Conservation (phyloP, 2,113 vertebrate genomes). For the Crotalus tigris region DNA sequence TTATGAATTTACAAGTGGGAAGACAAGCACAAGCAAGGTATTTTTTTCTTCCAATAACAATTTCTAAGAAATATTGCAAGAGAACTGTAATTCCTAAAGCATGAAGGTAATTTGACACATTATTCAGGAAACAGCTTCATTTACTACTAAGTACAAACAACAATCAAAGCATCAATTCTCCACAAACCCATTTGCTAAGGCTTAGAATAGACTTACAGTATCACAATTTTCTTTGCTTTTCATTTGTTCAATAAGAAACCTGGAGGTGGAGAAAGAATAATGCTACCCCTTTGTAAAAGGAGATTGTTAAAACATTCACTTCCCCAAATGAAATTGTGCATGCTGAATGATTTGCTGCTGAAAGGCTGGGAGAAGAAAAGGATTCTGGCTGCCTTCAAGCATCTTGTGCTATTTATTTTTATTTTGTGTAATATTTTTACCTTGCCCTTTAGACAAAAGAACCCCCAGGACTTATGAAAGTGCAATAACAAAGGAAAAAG, state of each 20-base stretch:
- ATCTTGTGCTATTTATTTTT: not conserved
- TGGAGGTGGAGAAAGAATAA: not conserved
- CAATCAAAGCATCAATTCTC: not conserved
- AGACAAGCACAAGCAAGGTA: not conserved
- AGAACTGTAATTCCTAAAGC: not conserved
- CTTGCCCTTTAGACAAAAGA: not conserved
- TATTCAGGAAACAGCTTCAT: not conserved
- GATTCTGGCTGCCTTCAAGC: not conserved
- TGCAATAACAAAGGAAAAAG: not conserved
- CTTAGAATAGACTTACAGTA: not conserved
- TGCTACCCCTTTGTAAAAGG: not conserved
- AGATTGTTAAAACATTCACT: not conserved
- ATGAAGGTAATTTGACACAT: not conserved
- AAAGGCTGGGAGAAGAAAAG: not conserved
- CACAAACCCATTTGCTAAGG: not conserved
- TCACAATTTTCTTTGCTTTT: not conserved
- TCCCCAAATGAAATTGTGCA: not conserved
- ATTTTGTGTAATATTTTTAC: not conserved
- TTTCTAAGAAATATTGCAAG: not conserved
- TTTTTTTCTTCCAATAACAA: not conserved
- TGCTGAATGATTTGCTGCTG: not conserved
- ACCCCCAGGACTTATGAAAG: not conserved
- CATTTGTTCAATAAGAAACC: not conserved
- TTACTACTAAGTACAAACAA: not conserved
- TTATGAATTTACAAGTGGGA: not conserved